A percentile compares a stretch with the other conserved stretches of the same genome.
These are phyloP conservation scores for Spizaetus ornatus DNA, from an alignment of 2,113 vertebrate species.

Conservation along the genomic window DNA sequence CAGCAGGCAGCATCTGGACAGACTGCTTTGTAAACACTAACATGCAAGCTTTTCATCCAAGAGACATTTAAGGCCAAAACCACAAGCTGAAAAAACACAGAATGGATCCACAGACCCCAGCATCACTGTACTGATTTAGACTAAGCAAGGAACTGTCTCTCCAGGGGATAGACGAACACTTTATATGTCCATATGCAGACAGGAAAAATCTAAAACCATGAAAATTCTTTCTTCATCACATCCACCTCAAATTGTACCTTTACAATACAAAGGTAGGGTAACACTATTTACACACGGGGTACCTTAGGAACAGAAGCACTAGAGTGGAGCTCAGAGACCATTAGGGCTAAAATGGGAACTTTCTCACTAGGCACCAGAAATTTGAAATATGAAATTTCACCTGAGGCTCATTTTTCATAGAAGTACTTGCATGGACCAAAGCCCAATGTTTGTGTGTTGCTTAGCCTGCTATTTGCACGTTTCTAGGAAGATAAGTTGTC, in stretches of 20 bases:
- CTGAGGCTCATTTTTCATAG: neutral
- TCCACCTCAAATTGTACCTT: neutral
- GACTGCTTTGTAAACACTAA: neutral
- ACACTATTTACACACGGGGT: neutral
- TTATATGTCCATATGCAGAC: neutral
- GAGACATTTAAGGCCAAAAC: neutral
- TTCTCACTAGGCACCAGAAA: neutral
- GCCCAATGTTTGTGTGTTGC: neutral
- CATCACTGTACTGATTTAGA: neutral
- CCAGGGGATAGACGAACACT: neutral
- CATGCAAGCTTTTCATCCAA: neutral
- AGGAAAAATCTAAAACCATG: neutral
- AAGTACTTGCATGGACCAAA: neutral
- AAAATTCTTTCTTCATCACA: neutral
- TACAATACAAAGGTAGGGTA: neutral
- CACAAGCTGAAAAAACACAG: neutral
- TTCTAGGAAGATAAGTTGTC: neutral
- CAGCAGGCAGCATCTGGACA: neutral
- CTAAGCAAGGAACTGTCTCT: neutral
- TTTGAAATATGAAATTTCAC: neutral
- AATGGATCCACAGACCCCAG: neutral
- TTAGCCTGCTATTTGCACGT: neutral
- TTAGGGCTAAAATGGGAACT: neutral
- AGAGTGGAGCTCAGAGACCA: neutral
- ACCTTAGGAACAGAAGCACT: neutral